Evolutionary conservation across 2,888 invertebrate genomes (phyloP), one percentile per base, ranked within the genome.

Genomic region (Hyposoter didymator): DNA sequence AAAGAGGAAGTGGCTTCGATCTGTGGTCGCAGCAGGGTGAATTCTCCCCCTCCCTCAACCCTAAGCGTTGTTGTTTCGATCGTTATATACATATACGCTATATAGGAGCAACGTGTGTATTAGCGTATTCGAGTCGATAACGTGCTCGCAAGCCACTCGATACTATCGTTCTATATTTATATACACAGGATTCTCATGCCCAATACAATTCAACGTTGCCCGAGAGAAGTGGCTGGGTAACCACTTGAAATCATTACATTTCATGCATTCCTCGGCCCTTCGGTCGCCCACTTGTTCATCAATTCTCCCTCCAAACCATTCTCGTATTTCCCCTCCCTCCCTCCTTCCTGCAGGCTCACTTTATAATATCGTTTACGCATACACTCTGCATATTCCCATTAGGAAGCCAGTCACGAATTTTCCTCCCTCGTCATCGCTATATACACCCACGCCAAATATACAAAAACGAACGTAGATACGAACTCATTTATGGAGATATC

Each of bases 241-340:
- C 35, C 78, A 67, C 67, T 73, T 35, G 73, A 78, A 83, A 78
- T 83, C 73, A 83, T 83, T 83, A 73, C 74, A 79, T 79, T 70
- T 78, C 74, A 72, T 67, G 78, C 55, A 84, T 74, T 76, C 17
- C 62, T 67, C 39, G 47, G 45, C 55, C 43, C 64, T 82, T 43
- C 64, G 55, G 12, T 66, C 49, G 19, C 76, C 19, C 73, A 22
- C 59, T 81, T 76, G 78, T 74, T 78, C 73, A 73, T 78, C 64
- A 55, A 78, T 78, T 73, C 64, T 45, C 59, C 64, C 59, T 84
- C 47, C 59, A 22, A 39, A 17, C n/a, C 64, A 39, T 52, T 67
- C 39, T 73, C 39, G 5, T n/a, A 59, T 59, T 14, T 12, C n/a
- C 52, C 43, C 10, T n/a, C 35, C 14, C n/a, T 52, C 39, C 12